Conservation (phyloP, 2,888 invertebrate species). For the Eupeodes latifasciatus region DNA sequence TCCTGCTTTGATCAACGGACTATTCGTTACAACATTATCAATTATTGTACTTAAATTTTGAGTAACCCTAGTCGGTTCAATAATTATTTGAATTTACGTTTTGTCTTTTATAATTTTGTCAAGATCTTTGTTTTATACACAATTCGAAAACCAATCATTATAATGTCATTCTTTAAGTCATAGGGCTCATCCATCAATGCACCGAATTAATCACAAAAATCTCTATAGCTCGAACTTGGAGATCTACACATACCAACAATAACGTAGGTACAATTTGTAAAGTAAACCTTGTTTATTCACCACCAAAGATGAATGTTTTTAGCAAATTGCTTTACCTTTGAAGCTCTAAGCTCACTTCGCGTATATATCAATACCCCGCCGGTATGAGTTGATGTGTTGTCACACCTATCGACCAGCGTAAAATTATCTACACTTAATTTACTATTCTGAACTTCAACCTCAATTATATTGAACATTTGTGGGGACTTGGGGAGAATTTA, state of each 20-base stretch:
- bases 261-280: not conserved
- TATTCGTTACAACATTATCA: no score
- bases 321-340: not conserved
- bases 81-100: no score
- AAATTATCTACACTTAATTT: not conserved
- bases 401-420: conserved; percentile 2
- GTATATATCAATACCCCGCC: not conserved
- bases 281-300: not conserved
- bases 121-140: no score
- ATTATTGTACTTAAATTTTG: no score
- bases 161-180: no score
- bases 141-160: no score
- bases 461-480: no score
- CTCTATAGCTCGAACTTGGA: not conserved
- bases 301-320: conserved; percentile 5
- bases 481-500: no score
- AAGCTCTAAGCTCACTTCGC: not conserved
- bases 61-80: no score
- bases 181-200: no score
- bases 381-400: not conserved
- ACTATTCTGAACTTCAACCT: not conserved
- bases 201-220: not conserved
- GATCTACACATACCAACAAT: conserved; percentile 1
- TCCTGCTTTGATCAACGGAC: no score
- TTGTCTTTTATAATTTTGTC: no score